phyloP scores from a whole-genome alignment of 2,113 vertebrate species.

The Tupaia tana region DNA sequence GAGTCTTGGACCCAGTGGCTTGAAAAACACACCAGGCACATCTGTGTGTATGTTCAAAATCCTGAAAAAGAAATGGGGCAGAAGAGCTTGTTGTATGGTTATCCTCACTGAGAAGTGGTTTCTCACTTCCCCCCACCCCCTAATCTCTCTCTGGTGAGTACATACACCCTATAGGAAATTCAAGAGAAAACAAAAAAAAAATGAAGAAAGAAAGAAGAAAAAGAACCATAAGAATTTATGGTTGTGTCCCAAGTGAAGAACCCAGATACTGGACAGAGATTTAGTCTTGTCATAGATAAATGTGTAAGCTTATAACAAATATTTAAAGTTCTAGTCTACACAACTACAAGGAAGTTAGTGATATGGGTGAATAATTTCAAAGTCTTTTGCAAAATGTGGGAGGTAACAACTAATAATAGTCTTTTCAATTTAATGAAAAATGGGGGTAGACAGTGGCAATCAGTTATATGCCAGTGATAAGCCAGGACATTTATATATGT shows the following conservation, averaged over 20 bases:
- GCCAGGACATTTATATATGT: not conserved
- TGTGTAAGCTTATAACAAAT: not conserved
- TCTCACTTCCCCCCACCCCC: no score
- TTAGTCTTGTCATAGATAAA: not conserved
- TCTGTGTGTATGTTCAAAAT: no score
- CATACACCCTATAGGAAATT: no score
- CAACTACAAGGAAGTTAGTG: not conserved
- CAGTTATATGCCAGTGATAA: not conserved
- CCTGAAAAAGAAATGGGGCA: no score
- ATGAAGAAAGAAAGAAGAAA: no score
- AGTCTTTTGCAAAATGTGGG: not conserved
- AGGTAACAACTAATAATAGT: not conserved
- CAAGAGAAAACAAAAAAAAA: no score
- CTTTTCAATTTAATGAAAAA: slow-evolving; percentile 36
- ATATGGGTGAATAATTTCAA: not conserved
- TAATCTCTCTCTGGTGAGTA: no score
- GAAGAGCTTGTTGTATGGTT: no score
- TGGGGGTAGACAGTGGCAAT: not conserved
- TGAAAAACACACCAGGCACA: no score
- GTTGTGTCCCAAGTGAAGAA: not conserved
- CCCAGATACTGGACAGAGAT: not conserved
- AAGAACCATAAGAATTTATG: not conserved
- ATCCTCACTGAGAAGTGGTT: no score
- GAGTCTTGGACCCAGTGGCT: no score
- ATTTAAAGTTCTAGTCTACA: not conserved